Evolutionary conservation across 1,140 invertebrate species (phyloP).

Genomic region (Cepaea nemoralis): DNA sequence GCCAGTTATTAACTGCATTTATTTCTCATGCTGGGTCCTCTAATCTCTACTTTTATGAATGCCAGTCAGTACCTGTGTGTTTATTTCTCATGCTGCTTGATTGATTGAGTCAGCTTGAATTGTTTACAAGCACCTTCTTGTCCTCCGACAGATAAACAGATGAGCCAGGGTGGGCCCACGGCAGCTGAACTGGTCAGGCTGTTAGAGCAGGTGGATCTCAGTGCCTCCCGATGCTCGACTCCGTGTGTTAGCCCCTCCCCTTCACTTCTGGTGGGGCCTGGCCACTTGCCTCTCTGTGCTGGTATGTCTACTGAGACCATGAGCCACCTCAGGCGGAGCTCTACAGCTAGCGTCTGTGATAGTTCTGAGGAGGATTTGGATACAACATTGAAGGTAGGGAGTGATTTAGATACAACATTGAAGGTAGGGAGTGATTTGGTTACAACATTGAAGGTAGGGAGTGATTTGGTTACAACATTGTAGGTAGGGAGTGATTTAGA

Average conservation of each 20-base stretch:
- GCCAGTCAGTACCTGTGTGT: too few relatives aligned
- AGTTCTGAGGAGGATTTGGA: background rate
- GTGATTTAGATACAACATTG: too few relatives aligned
- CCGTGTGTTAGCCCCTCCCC: slow-evolving; percentile 88
- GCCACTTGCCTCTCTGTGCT: slow-evolving; percentile 21
- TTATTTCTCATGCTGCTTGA: too few relatives aligned
- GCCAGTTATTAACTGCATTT: too few relatives aligned
- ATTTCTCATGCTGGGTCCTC: too few relatives aligned
- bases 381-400: slow-evolving; percentile 16
- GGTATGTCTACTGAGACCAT: background rate
- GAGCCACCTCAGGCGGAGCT: background rate
- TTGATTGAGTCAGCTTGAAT: too few relatives aligned
- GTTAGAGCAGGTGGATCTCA: slow-evolving; percentile 92
- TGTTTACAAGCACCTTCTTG: too few relatives aligned
- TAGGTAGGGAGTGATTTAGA: too few relatives aligned
- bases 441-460: too few relatives aligned
- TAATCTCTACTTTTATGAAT: too few relatives aligned
- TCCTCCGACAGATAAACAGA: background rate
- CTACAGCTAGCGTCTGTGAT: background rate
- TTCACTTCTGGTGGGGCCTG: slow-evolving; percentile 63
- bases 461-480: too few relatives aligned
- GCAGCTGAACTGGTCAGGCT: slow-evolving; percentile 89
- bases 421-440: too few relatives aligned
- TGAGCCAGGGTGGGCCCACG: slow-evolving; percentile 83
- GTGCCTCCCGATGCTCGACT: slow-evolving; percentile 74